Conservation (phyloP, 2,797 vertebrate genomes). For the Sternarchorhynchus goeldii region DNA sequence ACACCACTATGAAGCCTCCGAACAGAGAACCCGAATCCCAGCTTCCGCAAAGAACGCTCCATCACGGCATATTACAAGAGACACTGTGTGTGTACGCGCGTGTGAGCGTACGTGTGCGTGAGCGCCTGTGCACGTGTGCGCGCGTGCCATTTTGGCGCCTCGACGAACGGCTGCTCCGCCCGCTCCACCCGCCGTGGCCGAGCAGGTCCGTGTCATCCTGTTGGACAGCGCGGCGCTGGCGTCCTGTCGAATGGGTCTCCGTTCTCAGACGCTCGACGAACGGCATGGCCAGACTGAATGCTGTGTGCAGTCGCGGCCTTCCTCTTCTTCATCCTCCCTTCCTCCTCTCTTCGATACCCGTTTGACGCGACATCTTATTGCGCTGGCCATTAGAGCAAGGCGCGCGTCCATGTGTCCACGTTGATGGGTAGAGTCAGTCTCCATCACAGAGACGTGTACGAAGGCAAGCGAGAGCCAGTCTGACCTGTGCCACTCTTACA, state of each 20-base stretch:
- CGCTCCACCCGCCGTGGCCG: slow-evolving; percentile 12
- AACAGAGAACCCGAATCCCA: background rate
- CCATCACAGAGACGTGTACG: slow-evolving; percentile 46
- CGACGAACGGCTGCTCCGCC: slow-evolving; percentile 39
- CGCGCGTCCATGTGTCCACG: background rate
- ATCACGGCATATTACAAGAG: slow-evolving; percentile 13
- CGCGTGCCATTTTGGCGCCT: slow-evolving; percentile 29
- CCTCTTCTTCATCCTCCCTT: slow-evolving; percentile 5
- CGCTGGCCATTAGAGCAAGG: too few species aligned
- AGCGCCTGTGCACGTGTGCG: slow-evolving; percentile 45
- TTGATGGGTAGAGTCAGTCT: slow-evolving; percentile 50
- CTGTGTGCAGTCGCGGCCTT: slow-evolving; percentile 18
- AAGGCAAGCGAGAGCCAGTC: slow-evolving; percentile 22
- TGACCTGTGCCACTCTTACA: slow-evolving; percentile 22
- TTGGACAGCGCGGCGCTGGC: slow-evolving; percentile 13
- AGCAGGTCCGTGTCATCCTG: slow-evolving; percentile 19
- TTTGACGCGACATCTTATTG: slow-evolving; percentile 29
- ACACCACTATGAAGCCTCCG: slow-evolving; percentile 10
- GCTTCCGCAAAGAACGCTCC: background rate
- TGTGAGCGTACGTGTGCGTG: slow-evolving; percentile 7
- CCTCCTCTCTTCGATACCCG: slow-evolving; percentile 39
- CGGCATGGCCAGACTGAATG: background rate
- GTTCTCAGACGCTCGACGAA: slow-evolving; percentile 14
- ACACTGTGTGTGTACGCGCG: background rate
- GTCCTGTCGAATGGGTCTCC: slow-evolving; percentile 24